phyloP scores from a whole-genome alignment of 53 echinoderm and acorn worm species.

The Arbacia lixula region DNA sequence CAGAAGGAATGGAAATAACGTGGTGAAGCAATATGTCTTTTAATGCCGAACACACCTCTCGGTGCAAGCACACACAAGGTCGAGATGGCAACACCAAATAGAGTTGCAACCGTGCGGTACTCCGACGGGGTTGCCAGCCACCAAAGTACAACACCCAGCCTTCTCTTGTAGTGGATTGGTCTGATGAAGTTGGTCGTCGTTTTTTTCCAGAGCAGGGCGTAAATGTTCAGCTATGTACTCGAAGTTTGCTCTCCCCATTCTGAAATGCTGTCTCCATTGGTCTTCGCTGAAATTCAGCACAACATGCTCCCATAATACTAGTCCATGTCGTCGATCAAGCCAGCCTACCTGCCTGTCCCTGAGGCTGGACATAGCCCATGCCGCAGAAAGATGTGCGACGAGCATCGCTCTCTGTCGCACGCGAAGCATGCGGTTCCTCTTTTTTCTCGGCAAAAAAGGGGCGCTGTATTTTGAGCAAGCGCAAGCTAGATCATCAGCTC shows the following conservation, averaged over 20 bases:
- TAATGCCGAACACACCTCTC: no score
- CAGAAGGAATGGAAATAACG: not conserved
- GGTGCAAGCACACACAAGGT: no score
- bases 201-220: not conserved
- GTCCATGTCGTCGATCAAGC: not conserved
- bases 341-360: no score
- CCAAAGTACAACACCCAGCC: conserved; percentile 1
- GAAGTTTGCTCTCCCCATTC: not conserved
- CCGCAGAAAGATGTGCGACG: no score
- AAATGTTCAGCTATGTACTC: not conserved
- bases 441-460: no score
- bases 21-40: no score
- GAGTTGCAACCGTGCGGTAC: not conserved
- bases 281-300: not conserved
- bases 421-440: no score
- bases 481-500: no score
- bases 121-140: conserved; percentile 22
- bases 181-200: not conserved
- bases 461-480: no score
- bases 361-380: no score
- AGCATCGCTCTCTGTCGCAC: no score
- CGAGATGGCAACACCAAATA: not conserved
- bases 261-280: not conserved
- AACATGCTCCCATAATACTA: not conserved
- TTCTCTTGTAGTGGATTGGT: not conserved